A percentile compares a stretch with the other conserved stretches of the same genome.
phyloP scores from a whole-genome alignment of 2,113 vertebrate species.

The Furnarius figulus region DNA sequence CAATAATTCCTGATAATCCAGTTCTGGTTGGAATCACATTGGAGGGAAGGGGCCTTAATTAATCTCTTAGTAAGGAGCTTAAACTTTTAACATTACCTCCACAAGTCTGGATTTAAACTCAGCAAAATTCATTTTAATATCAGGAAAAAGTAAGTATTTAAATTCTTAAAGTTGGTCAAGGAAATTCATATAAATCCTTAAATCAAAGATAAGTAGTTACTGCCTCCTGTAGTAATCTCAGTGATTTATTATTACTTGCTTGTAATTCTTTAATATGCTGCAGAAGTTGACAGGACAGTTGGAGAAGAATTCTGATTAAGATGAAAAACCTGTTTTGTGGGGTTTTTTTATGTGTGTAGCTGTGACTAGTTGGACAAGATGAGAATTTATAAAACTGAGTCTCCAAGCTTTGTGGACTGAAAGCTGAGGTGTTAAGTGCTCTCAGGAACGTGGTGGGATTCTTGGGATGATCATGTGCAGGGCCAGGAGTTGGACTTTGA shows the following conservation, averaged over 20 bases:
- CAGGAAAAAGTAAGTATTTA: not conserved
- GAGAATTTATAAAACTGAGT: not conserved
- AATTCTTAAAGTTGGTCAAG: not conserved
- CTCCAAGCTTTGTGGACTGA: not conserved
- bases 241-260: not conserved
- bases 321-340: not conserved
- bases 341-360: not conserved
- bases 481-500: not conserved
- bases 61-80: not conserved
- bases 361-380: not conserved
- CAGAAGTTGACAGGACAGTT: not conserved
- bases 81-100: not conserved
- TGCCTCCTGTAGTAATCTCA: not conserved
- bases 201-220: not conserved
- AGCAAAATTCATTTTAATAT: not conserved
- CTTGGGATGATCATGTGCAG: not conserved
- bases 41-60: not conserved
- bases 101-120: not conserved
- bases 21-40: not conserved
- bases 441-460: not conserved
- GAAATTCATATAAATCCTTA: not conserved
- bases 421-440: not conserved
- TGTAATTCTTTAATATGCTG: not conserved
- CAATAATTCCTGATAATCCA: not conserved
- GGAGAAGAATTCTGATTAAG: not conserved